These are phyloP conservation scores for Machaerirhynchus nigripectus DNA, from an alignment of 2,113 vertebrate genomes.

Conservation along the genomic window DNA sequence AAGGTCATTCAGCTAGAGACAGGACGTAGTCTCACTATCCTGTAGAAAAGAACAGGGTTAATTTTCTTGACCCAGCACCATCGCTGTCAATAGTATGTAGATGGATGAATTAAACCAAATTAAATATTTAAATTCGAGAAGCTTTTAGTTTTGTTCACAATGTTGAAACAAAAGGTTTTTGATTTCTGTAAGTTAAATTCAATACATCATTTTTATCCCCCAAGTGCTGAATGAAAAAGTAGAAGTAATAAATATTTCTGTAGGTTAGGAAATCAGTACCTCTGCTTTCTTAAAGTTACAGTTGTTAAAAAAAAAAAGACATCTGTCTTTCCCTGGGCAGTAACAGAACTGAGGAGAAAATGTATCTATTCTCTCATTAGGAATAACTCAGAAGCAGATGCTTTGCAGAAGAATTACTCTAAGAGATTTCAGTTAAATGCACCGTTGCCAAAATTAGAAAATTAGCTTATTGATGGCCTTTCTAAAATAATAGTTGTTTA, in stretches of 20 bases:
- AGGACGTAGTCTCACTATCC: neutral
- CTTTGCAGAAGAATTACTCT: neutral
- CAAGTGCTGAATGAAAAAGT: neutral
- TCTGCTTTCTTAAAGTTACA: neutral
- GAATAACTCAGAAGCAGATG: neutral
- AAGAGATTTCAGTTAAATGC: neutral
- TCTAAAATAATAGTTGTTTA: neutral
- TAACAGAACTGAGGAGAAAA: neutral
- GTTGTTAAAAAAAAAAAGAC: neutral
- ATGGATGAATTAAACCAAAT: neutral
- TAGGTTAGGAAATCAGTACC: neutral
- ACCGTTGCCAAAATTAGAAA: neutral
- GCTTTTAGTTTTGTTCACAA: neutral
- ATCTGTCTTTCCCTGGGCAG: neutral
- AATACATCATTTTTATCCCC: rapidly evolving
- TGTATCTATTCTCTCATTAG: neutral
- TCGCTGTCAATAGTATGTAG: neutral
- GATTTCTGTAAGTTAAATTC: neutral
- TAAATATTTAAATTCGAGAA: neutral
- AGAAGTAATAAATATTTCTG: neutral
- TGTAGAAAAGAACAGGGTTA: neutral
- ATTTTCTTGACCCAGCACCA: neutral
- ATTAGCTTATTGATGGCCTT: neutral
- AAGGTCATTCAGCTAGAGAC: neutral
- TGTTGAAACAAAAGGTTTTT: neutral